These are phyloP conservation scores for Aulostomus chinensis DNA, from an alignment of 2,797 vertebrate species.

Conservation along the genomic window DNA sequence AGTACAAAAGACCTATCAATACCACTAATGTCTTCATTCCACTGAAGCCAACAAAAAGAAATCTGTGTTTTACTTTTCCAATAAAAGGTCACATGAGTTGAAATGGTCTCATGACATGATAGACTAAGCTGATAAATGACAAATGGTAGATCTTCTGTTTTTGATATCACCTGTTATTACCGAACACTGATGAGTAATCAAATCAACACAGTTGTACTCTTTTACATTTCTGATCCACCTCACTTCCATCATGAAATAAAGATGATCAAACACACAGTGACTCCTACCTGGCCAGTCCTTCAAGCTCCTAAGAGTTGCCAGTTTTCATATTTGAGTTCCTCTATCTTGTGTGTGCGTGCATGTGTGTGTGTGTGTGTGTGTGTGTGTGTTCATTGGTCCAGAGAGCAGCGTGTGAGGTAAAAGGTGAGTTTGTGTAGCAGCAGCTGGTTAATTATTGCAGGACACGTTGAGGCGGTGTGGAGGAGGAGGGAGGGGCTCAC, in stretches of 20 bases:
- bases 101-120: no score
- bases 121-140: no score
- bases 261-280: not conserved
- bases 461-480: conserved; percentile 58
- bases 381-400: conserved; percentile 43
- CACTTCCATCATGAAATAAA: not conserved
- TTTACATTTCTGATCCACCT: not conserved
- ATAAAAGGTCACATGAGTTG: no score
- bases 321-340: conserved; percentile 29
- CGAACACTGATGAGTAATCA: no score
- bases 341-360: not conserved
- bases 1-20: no score
- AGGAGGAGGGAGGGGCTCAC: conserved; percentile 45
- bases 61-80: no score
- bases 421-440: conserved; percentile 39
- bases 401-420: conserved; percentile 32
- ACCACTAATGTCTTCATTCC: no score
- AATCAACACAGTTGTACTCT: no score
- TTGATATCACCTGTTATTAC: no score
- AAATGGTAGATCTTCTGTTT: no score
- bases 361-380: conserved; percentile 13
- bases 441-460: conserved; percentile 71
- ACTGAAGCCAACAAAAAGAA: no score
- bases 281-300: conserved; percentile 46
- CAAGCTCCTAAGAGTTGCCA: conserved; percentile 8